A percentile compares a stretch with the other conserved stretches of the same genome.
Evolutionary conservation across 2,113 vertebrate genomes (phyloP).

Genomic region (Chauna torquata): DNA sequence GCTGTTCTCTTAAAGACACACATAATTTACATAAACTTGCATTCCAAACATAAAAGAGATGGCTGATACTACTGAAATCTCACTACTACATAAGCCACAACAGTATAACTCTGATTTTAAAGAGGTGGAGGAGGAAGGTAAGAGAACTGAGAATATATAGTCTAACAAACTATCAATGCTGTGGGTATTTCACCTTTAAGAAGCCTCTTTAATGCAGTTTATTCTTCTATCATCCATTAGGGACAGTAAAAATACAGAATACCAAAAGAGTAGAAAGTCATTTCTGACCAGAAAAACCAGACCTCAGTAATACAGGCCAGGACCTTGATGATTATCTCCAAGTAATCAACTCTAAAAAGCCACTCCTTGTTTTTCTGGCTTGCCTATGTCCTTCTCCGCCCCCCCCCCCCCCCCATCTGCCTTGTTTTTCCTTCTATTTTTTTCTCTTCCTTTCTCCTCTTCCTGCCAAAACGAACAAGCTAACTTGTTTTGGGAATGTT

Average conservation of each 20-base stretch:
- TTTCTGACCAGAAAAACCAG: not conserved
- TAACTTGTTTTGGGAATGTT: not conserved
- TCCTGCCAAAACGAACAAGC: not conserved
- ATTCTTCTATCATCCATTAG: not conserved
- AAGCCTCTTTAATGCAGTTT: not conserved
- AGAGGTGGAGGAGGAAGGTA: not conserved
- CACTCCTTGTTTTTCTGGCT: slow-evolving; percentile 31
- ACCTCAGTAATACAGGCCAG: not conserved
- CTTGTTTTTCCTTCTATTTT: not conserved
- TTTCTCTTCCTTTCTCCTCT: not conserved
- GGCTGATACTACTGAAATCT: not conserved
- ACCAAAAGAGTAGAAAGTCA: not conserved
- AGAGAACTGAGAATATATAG: not conserved
- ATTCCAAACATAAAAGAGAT: not conserved
- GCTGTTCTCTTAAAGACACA: not conserved
- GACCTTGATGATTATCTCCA: not conserved
- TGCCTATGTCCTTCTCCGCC: accelerated
- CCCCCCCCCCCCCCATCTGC: not conserved
- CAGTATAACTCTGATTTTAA: not conserved
- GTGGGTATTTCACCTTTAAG: not conserved
- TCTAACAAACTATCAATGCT: not conserved
- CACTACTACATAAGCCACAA: not conserved
- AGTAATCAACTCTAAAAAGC: not conserved
- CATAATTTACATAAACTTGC: not conserved
- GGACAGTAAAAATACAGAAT: not conserved